phyloP scores from a whole-genome alignment of 2,797 vertebrate species.

The Takifugu ocellatus region DNA sequence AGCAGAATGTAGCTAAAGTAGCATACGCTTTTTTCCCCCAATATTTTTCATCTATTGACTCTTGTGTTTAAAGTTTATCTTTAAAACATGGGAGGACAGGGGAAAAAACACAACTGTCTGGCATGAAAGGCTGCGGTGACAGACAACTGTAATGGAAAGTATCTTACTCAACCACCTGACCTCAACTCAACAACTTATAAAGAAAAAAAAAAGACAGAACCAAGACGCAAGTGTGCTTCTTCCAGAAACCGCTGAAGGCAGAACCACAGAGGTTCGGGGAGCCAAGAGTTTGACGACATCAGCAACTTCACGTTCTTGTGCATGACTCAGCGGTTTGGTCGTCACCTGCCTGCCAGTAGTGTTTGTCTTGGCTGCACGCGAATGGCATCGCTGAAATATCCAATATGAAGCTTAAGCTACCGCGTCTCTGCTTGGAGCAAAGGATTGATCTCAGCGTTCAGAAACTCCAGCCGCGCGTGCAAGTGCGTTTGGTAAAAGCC shows the following conservation, averaged over 20 bases:
- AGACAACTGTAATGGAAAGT: constrained; percentile 42
- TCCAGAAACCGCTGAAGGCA: constrained; percentile 33
- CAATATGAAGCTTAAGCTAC: constrained; percentile 22
- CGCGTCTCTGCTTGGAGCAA: constrained; percentile 11
- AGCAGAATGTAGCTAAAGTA: too few relatives aligned
- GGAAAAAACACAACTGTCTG: constrained; percentile 12
- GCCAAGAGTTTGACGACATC: constrained; percentile 23
- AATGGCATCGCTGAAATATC: constrained; percentile 22
- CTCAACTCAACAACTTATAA: constrained; percentile 19
- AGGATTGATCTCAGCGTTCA: constrained; percentile 27
- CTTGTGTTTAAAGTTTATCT: constrained; percentile 2
- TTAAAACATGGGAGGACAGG: constrained; percentile 5
- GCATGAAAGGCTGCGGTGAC: constrained; percentile 38
- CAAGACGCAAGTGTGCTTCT: constrained; percentile 36
- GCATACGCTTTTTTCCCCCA: too few relatives aligned
- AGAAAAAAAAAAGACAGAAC: constrained; percentile 15
- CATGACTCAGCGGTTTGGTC: constrained; percentile 8
- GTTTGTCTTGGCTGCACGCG: constrained; percentile 1
- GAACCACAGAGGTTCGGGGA: constrained; percentile 32
- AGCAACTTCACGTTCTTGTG: constrained; percentile 33
- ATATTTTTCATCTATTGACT: background rate
- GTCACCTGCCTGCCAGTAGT: constrained; percentile 28
- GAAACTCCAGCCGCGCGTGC: constrained; percentile 18
- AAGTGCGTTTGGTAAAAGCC: constrained; percentile 23
- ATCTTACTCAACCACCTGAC: constrained; percentile 33